Conservation (phyloP, 2,888 invertebrate species). For the Harpalus rubripes region DNA sequence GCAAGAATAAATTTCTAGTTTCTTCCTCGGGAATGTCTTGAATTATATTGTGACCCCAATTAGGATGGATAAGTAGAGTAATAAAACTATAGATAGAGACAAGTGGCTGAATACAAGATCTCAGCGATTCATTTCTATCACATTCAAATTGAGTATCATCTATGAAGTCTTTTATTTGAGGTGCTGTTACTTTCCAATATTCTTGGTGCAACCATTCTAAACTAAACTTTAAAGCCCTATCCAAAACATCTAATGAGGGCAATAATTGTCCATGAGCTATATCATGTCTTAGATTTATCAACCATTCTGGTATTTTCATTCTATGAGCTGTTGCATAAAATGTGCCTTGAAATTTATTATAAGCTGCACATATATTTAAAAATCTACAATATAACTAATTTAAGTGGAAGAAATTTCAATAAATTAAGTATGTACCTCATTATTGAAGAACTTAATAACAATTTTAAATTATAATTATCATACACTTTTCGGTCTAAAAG, state of each 20-base stretch:
- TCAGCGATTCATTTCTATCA: conserved; percentile 72
- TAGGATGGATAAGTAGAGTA: conserved; percentile 76
- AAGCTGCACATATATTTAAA: conserved; percentile 75
- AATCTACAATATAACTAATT: conserved; percentile 72
- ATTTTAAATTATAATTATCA: conserved; percentile 78
- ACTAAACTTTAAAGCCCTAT: conserved; percentile 82
- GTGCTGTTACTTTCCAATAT: conserved; percentile 83
- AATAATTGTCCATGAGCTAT: conserved; percentile 86
- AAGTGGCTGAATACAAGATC: conserved; percentile 74
- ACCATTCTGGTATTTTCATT: conserved; percentile 88
- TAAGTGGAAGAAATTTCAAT: conserved; percentile 9
- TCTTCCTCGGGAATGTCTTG: conserved; percentile 75
- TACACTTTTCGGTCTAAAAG: conserved; percentile 74
- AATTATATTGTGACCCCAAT: conserved; percentile 76
- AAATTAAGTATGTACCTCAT: conserved; percentile 80
- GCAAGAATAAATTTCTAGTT: conserved; percentile 73
- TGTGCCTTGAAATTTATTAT: conserved; percentile 74
- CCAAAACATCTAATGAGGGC: conserved; percentile 82
- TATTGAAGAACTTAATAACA: conserved; percentile 82
- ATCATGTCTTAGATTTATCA: conserved; percentile 88
- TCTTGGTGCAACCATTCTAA: conserved; percentile 84
- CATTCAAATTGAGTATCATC: conserved; percentile 71
- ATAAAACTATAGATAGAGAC: conserved; percentile 77
- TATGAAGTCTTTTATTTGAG: conserved; percentile 78
- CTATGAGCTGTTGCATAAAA: conserved; percentile 81